Evolutionary conservation across 2,797 vertebrate species (phyloP), one percentile per base, ranked within the genome.

Genomic region (Sebastes hopkinsi): DNA sequence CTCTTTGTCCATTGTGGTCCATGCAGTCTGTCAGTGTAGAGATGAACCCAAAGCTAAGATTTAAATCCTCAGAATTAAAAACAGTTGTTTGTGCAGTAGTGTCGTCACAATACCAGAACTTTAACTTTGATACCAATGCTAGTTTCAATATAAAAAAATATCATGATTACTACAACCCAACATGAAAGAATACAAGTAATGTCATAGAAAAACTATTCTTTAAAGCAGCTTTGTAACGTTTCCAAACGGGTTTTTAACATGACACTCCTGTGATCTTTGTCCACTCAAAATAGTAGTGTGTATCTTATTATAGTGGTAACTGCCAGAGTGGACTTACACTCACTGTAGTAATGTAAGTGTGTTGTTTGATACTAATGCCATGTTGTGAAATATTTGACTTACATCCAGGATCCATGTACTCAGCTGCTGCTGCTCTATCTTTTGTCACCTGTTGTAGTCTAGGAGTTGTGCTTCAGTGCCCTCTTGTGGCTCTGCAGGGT

Each of bases 1-100:
- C 70, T 88, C 77, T 52, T 69, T 72, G 77, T 93, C 79, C 68
- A 38, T 80, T 72, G 83, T 74, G 59, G 20, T 78, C 58, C 20
- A 38, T 42, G 12, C 29, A 72, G 38, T 74, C 55, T 29, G 38
- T 83, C 67, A 32, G n/a, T 77, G 71, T 75, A 77, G 75, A 50
- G 75, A 72, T 58, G 1, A 78, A 77, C 30, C 14, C 22, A 4
- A 22, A 20, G 18, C 10, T 72, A 30, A 67, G 18, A 27, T 23
- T 50, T 66, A 60, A 67, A 56, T 11, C 42, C 34, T 69, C 4
- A 18, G 32, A 72, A n/a, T 69, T 42, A 55, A 25, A 25, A 32
- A 10, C 22, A 12, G 42, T 34, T 52, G 6, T 69, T 38, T 71
- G 38, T 79, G 55, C 74, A 72, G 55, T 68, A 62, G 76, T 86